Evolutionary conservation across 2,797 vertebrate genomes (phyloP).

Genomic region (Melanotaenia boesemani): DNA sequence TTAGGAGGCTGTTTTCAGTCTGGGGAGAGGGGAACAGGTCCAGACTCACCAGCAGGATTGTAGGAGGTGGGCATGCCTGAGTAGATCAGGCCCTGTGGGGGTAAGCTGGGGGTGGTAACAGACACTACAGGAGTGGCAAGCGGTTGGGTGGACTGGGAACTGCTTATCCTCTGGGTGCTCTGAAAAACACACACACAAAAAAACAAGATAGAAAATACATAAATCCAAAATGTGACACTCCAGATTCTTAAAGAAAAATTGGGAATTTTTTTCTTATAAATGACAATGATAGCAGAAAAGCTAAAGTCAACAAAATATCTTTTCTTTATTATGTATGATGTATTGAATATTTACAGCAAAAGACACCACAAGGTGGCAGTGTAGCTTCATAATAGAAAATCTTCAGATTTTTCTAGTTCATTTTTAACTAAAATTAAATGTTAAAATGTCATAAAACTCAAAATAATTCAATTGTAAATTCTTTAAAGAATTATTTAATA

Average conservation of each 20-base stretch:
- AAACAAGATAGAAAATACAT: constrained; percentile 34
- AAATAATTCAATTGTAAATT: background rate
- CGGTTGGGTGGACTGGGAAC: constrained; percentile 92
- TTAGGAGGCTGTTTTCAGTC: constrained; percentile 36
- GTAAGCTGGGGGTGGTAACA: constrained; percentile 96
- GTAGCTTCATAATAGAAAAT: constrained; percentile 48
- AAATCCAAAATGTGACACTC: background rate
- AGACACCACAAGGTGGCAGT: constrained; percentile 72
- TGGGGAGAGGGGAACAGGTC: constrained; percentile 23
- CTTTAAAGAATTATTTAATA: background rate
- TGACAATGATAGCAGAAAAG: background rate
- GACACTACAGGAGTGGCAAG: constrained; percentile 98
- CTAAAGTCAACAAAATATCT: background rate
- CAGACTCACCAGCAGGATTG: constrained; percentile 92
- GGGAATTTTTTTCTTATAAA: background rate
- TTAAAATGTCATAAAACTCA: background rate
- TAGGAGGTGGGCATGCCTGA: constrained; percentile 97
- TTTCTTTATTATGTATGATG: background rate
- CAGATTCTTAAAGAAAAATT: background rate
- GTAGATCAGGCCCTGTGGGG: constrained; percentile 94
- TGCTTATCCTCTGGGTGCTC: constrained; percentile 96
- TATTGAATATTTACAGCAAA: background rate
- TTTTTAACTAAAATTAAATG: background rate
- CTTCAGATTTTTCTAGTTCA: background rate
- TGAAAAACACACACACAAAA: constrained; percentile 73